phyloP scores from a whole-genome alignment of 1,140 invertebrate species.

The Drusus annulatus region DNA sequence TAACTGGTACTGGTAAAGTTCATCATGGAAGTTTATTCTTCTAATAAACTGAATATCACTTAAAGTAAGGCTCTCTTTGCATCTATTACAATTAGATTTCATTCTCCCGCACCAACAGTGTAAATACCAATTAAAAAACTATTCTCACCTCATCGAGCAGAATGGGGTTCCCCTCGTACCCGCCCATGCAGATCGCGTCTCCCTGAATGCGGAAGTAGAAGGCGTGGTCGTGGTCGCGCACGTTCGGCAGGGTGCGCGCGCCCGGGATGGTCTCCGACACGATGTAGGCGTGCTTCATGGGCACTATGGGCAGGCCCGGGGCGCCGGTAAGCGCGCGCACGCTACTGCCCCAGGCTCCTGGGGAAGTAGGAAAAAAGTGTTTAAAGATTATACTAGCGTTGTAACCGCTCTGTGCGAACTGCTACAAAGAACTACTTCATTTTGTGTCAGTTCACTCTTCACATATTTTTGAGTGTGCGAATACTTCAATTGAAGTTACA shows the following conservation, averaged over 20 bases:
- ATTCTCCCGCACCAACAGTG: too few relatives aligned
- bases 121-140: too few relatives aligned
- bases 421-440: too few relatives aligned
- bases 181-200: conserved; percentile 86
- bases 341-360: conserved; percentile 85
- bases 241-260: conserved; percentile 82
- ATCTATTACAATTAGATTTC: too few relatives aligned
- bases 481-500: too few relatives aligned
- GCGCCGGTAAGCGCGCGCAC: conserved; percentile 79
- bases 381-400: conserved; percentile 37
- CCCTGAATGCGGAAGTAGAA: conserved; percentile 90
- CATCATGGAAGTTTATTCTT: too few relatives aligned
- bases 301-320: conserved; percentile 79
- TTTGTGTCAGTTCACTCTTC: too few relatives aligned
- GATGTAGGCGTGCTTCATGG: conserved; percentile 92
- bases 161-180: conserved; percentile 89
- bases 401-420: too few relatives aligned
- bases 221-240: conserved; percentile 87
- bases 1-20: too few relatives aligned
- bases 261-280: conserved; percentile 84
- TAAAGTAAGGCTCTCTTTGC: too few relatives aligned
- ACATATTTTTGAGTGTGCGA: too few relatives aligned
- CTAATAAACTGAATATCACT: too few relatives aligned
- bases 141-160: conserved; percentile 78
- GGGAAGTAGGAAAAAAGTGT: neutral